Evolutionary conservation across 1,140 invertebrate species (phyloP).

Genomic region (Holotrichia oblita): DNA sequence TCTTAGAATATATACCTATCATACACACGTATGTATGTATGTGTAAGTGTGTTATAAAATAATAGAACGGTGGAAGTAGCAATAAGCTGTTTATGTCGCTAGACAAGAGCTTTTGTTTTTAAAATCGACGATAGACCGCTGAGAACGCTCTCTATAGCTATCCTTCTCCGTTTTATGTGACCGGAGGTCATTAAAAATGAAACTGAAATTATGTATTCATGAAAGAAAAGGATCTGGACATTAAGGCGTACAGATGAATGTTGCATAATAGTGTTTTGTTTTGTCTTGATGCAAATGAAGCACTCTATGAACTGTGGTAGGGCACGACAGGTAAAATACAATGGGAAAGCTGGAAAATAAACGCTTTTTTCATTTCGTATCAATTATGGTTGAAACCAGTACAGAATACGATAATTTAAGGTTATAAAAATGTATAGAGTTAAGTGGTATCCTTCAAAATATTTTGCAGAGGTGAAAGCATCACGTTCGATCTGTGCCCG

Average conservation of each 20-base stretch:
- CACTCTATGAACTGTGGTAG: not conserved
- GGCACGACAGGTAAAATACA: not conserved
- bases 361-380: too few relatives aligned
- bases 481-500: too few relatives aligned
- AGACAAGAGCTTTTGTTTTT: not conserved
- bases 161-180: not conserved
- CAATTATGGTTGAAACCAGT: too few relatives aligned
- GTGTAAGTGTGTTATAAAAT: not conserved
- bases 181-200: conserved; percentile 1
- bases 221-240: not conserved
- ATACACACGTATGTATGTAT: too few relatives aligned
- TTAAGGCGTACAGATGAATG: not conserved
- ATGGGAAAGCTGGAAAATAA: not conserved
- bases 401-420: too few relatives aligned
- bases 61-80: not conserved
- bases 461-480: too few relatives aligned
- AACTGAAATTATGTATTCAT: conserved; percentile 14
- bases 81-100: not conserved
- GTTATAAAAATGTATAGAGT: too few relatives aligned
- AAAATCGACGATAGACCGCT: not conserved
- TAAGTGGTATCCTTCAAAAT: too few relatives aligned
- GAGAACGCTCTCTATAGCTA: too few relatives aligned
- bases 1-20: too few relatives aligned
- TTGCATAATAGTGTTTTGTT: not conserved
- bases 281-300: conserved; percentile 20